These are phyloP conservation scores for Dolichotis patagonum DNA, from an alignment of 2,113 vertebrate species.

Conservation along the genomic window DNA sequence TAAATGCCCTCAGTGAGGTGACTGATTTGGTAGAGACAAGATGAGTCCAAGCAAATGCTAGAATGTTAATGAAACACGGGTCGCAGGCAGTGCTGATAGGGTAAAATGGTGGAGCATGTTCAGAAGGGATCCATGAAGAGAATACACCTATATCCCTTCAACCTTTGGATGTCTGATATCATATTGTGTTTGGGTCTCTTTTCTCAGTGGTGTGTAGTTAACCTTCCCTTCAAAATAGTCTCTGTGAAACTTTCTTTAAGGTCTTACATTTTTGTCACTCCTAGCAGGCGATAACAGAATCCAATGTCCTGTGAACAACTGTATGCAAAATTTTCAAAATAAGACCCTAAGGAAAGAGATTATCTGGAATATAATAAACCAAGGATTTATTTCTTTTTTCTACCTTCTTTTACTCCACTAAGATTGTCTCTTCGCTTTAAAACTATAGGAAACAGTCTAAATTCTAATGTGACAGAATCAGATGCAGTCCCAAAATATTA, in stretches of 20 bases:
- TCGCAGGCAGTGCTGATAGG: not conserved
- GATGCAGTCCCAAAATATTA: conserved; percentile 42
- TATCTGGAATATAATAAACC: conserved; percentile 29
- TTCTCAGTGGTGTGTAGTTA: not conserved
- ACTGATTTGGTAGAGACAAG: not conserved
- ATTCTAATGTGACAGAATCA: conserved; percentile 58
- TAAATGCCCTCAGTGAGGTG: not conserved
- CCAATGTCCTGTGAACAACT: not conserved
- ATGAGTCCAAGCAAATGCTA: not conserved
- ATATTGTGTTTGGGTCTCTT: not conserved
- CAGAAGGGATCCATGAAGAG: not conserved
- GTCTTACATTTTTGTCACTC: conserved; percentile 9
- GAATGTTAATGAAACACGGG: not conserved
- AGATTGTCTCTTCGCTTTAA: conserved; percentile 50
- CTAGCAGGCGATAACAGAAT: not conserved
- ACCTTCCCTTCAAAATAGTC: conserved; percentile 46
- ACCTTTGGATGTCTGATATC: conserved; percentile 1
- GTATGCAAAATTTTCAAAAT: not conserved
- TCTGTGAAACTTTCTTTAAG: not conserved
- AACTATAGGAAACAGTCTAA: conserved; percentile 57
- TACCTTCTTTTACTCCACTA: conserved; percentile 1
- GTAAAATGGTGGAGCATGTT: not conserved
- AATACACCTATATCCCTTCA: not conserved
- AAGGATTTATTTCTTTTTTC: conserved; percentile 16
- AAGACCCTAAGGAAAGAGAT: conserved; percentile 20